phyloP scores from a whole-genome alignment of 2,797 vertebrate species.

The Pseudopleuronectes americanus region DNA sequence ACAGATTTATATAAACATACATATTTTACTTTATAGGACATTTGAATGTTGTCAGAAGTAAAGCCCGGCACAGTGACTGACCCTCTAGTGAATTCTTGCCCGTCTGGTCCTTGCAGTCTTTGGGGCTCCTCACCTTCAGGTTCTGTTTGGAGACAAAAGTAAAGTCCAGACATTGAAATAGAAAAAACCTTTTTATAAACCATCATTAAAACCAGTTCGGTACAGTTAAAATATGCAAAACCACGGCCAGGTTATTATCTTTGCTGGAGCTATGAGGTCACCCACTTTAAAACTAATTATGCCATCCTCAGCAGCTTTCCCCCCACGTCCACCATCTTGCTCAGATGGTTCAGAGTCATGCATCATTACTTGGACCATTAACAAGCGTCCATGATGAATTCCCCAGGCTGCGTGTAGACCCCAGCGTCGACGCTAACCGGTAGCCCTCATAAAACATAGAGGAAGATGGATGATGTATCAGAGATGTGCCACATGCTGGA shows the following conservation, averaged over 20 bases:
- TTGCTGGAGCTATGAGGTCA: constrained; percentile 51
- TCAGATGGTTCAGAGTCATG: constrained; percentile 67
- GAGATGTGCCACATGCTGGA: constrained; percentile 13
- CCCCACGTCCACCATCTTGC: constrained; percentile 37
- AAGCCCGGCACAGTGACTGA: constrained; percentile 73
- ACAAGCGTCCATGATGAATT: constrained; percentile 67
- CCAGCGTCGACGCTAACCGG: constrained; percentile 29
- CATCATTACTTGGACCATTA: constrained; percentile 73
- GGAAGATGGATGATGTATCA: constrained; percentile 29
- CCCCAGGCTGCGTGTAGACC: constrained; percentile 47
- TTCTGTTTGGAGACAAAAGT: constrained; percentile 82
- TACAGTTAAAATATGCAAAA: constrained; percentile 11
- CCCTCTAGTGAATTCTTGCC: constrained; percentile 96
- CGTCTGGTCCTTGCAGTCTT: constrained; percentile 92
- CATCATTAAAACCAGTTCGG: constrained; percentile 1
- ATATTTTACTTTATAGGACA: not conserved
- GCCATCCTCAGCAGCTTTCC: constrained; percentile 50
- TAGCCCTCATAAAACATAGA: constrained; percentile 53
- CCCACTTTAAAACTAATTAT: constrained; percentile 62
- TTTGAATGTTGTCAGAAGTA: not conserved
- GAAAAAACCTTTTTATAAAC: constrained; percentile 1
- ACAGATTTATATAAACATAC: not conserved
- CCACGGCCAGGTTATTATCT: constrained; percentile 31
- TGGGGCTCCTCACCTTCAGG: constrained; percentile 93
- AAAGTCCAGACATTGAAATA: not conserved